Evolutionary conservation across 2,888 invertebrate genomes (phyloP).

Genomic region (Drosophila aldrichi): DNA sequence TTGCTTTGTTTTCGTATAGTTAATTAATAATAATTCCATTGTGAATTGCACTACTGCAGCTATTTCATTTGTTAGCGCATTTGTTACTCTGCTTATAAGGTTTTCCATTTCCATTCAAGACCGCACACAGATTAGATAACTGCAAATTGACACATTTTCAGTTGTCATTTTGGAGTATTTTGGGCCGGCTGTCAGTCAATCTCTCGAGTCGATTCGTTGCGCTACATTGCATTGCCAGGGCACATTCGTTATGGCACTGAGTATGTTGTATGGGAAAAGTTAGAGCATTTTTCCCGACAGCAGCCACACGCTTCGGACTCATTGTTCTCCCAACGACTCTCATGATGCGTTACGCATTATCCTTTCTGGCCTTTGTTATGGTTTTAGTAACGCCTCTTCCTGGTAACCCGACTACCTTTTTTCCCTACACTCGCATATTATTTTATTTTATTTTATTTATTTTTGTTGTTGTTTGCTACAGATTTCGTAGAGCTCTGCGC

Average conservation of each 20-base stretch:
- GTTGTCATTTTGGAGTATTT: slow-evolving; percentile 33
- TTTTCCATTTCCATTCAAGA: slow-evolving; percentile 36
- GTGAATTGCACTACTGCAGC: no score
- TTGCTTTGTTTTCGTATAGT: no score
- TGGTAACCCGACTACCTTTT: slow-evolving; percentile 74
- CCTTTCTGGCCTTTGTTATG: slow-evolving; percentile 67
- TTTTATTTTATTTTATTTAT: slow-evolving; percentile 5
- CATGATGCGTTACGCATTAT: slow-evolving; percentile 78
- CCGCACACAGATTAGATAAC: slow-evolving; percentile 78
- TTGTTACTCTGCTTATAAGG: not conserved
- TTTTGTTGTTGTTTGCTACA: slow-evolving; percentile 38
- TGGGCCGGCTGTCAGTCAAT: slow-evolving; percentile 54
- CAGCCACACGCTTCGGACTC: slow-evolving; percentile 44
- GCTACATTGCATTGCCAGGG: slow-evolving; percentile 55
- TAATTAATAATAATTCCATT: no score
- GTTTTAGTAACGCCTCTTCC: slow-evolving; percentile 76
- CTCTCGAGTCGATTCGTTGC: slow-evolving; percentile 66
- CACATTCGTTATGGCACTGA: slow-evolving; percentile 53
- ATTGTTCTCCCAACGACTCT: slow-evolving; percentile 48
- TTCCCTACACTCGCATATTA: slow-evolving; percentile 12
- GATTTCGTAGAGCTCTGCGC: slow-evolving; percentile 41
- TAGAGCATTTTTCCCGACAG: slow-evolving; percentile 7
- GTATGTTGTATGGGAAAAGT: slow-evolving; percentile 7
- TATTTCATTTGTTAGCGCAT: slow-evolving; percentile 1
- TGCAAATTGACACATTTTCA: slow-evolving; percentile 78